phyloP scores from a whole-genome alignment of 2,797 vertebrate genomes.

The Aselliscus stoliczkanus region DNA sequence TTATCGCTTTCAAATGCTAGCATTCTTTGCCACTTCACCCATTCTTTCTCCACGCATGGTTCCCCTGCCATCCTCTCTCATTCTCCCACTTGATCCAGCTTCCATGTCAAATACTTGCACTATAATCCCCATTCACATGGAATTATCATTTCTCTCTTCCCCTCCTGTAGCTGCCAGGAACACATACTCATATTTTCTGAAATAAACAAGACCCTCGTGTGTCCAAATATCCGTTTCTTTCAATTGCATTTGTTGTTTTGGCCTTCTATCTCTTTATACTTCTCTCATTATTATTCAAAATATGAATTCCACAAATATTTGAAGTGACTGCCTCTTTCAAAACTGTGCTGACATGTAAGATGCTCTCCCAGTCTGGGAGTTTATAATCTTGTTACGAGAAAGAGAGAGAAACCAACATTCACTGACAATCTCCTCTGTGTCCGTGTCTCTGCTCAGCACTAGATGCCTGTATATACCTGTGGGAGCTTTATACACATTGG shows the following conservation, averaged over 20 bases:
- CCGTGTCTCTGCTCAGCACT: not conserved
- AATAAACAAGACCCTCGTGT: conserved; percentile 10
- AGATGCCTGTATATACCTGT: not conserved
- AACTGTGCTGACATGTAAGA: conserved; percentile 23
- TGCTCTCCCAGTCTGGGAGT: conserved; percentile 28
- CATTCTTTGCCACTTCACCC: not conserved
- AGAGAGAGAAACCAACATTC: not conserved
- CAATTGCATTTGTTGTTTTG: conserved; percentile 12
- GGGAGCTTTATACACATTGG: not conserved
- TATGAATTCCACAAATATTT: conserved; percentile 50
- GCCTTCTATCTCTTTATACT: not conserved
- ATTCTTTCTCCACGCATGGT: not conserved
- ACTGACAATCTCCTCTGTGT: not conserved
- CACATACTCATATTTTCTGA: not conserved
- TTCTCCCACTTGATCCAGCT: not conserved
- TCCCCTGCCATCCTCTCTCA: not conserved
- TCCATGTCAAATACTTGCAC: not conserved
- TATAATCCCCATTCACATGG: not conserved
- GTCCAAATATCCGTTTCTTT: conserved; percentile 9
- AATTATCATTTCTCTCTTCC: not conserved
- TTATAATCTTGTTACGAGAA: conserved; percentile 20
- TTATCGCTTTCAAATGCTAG: not conserved
- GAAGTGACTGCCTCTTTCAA: conserved; percentile 49
- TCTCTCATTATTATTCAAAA: conserved; percentile 51
- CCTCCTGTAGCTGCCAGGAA: not conserved